Evolutionary conservation across 30 jellyfish, hydroid and myxozoan genomes (phyloP).

Genomic region (Clytia hemisphaerica): DNA sequence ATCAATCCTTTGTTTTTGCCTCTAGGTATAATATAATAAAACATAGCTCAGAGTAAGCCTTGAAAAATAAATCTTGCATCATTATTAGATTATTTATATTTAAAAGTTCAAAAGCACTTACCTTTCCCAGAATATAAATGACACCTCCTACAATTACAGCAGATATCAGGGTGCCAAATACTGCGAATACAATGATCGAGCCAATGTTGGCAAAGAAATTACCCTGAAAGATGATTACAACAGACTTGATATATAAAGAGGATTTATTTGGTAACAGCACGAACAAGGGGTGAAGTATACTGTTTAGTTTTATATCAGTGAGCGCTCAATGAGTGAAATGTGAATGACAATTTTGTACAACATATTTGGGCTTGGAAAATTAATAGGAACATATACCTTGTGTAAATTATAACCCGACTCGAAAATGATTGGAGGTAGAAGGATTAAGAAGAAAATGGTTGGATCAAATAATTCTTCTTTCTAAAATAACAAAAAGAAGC

Average conservation of each 20-base stretch:
- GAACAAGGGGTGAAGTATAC: too few relatives aligned
- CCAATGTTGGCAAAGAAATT: conserved; percentile 96
- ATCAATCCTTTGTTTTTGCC: too few relatives aligned
- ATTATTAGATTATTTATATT: too few relatives aligned
- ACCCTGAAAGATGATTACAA: conserved; percentile 47
- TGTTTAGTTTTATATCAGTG: too few relatives aligned
- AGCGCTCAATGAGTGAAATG: too few relatives aligned
- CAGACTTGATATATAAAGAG: too few relatives aligned
- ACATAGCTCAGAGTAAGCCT: too few relatives aligned
- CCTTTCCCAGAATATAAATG: conserved; percentile 72
- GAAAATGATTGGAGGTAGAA: conserved; percentile 93
- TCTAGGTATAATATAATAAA: too few relatives aligned
- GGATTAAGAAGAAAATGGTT: conserved; percentile 69
- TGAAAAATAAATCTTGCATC: too few relatives aligned
- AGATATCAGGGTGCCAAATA: conserved; percentile 86
- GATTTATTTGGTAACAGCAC: too few relatives aligned
- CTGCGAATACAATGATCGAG: conserved; percentile 82
- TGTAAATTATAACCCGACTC: conserved; percentile 91
- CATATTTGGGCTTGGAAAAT: too few relatives aligned
- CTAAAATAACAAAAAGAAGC: conserved; percentile 21
- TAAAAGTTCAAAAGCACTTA: conserved; percentile 8
- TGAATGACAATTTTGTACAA: too few relatives aligned
- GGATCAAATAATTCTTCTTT: conserved; percentile 95
- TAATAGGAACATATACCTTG: conserved; percentile 46
- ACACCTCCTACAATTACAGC: conserved; percentile 94